A percentile compares a stretch with the other conserved stretches of the same genome.
These are phyloP conservation scores for Camarhynchus parvulus DNA, from an alignment of 2,113 vertebrate genomes.

Conservation along the genomic window DNA sequence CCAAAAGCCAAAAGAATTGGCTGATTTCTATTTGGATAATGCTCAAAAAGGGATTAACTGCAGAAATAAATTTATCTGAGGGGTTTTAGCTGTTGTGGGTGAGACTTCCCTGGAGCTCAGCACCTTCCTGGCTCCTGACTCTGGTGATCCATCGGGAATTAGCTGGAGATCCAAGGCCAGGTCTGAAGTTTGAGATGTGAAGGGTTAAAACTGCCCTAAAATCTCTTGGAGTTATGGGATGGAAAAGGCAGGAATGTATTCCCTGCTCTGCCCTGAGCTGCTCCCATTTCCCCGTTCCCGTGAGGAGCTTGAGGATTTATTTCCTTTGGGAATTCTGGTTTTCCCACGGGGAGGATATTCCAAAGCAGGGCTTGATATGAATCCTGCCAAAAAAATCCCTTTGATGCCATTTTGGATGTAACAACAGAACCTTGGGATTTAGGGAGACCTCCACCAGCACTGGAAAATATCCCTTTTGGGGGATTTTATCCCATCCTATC, in stretches of 20 bases:
- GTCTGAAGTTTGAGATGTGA: fast-evolving
- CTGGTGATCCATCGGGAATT: fast-evolving
- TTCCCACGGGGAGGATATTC: not conserved
- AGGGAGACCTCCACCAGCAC: not conserved
- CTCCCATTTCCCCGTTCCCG: not conserved
- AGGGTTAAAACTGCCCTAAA: not conserved
- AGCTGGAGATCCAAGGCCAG: fast-evolving
- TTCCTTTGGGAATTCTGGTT: not conserved
- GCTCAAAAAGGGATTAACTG: not conserved
- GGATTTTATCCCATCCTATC: no score
- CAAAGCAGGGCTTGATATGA: fast-evolving
- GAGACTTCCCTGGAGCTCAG: not conserved
- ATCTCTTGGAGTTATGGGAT: not conserved
- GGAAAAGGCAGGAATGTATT: not conserved
- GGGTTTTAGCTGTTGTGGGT: not conserved
- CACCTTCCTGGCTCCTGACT: not conserved
- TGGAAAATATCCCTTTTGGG: fast-evolving
- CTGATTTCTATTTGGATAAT: not conserved
- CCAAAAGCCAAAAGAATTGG: not conserved
- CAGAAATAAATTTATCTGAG: not conserved
- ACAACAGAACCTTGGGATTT: not conserved
- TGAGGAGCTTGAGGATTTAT: not conserved
- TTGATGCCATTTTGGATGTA: fast-evolving
- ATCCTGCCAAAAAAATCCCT: not conserved
- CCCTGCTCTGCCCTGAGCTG: not conserved